phyloP scores from a whole-genome alignment of 2,113 vertebrate species.

The Megaceryle torquata region DNA sequence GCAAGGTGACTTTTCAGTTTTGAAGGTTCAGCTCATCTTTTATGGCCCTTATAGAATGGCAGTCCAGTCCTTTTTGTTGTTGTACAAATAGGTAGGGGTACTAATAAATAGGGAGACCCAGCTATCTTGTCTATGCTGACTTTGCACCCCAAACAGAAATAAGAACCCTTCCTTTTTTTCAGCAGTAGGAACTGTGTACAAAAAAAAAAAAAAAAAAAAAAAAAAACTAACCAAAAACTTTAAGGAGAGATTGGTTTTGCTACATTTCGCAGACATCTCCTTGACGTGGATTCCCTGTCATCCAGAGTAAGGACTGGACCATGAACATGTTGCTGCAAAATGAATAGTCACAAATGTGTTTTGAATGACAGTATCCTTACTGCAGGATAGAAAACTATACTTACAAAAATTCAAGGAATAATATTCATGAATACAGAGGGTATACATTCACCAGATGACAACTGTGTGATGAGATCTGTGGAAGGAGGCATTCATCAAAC shows the following conservation, averaged over 20 bases:
- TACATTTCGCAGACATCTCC: not conserved
- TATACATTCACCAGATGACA: not conserved
- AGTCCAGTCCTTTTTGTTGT: not conserved
- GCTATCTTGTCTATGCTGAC: not conserved
- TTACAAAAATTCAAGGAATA: not conserved
- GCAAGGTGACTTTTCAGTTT: not conserved
- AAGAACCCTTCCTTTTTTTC: not conserved
- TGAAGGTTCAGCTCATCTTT: not conserved
- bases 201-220: too few relatives aligned
- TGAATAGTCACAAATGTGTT: not conserved
- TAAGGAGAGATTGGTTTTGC: not conserved
- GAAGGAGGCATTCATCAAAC: not conserved
- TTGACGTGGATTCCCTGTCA: not conserved
- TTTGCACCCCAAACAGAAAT: not conserved
- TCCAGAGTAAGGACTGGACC: not conserved
- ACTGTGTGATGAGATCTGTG: not conserved
- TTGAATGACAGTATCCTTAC: not conserved
- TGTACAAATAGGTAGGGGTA: not conserved
- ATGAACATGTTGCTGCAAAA: not conserved
- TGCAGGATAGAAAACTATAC: not conserved
- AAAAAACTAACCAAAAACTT: not conserved
- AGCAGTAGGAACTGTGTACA: not conserved
- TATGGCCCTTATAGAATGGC: not conserved
- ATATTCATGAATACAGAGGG: not conserved
- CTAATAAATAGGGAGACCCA: not conserved